Conservation (phyloP, 2,113 vertebrate species). For the Plectropomus leopardus region DNA sequence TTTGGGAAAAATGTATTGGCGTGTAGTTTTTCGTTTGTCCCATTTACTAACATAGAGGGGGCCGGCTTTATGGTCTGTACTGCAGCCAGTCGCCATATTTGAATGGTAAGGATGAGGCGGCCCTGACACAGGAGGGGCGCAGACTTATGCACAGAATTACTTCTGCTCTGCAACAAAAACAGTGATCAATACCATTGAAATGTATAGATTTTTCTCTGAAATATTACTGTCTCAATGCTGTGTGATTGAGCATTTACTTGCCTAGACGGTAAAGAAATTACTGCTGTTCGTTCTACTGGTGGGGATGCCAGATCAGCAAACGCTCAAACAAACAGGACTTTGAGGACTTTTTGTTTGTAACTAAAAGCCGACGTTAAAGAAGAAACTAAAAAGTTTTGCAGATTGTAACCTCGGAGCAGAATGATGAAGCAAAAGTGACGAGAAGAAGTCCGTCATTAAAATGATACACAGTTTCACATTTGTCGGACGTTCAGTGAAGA, state of each 20-base stretch:
- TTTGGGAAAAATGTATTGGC: too few relatives aligned
- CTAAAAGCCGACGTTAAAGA: too few relatives aligned
- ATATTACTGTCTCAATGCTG: background rate
- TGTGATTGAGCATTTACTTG: background rate
- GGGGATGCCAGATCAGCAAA: background rate
- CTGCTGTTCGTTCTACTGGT: background rate
- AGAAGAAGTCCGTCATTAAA: background rate
- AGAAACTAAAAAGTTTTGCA: background rate
- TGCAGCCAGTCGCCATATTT: too few relatives aligned
- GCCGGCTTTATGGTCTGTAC: too few relatives aligned
- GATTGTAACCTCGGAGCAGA: background rate
- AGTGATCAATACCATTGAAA: too few relatives aligned
- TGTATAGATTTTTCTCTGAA: background rate
- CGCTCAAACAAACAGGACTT: background rate
- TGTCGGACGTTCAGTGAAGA: background rate
- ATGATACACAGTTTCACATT: background rate
- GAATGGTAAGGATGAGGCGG: too few relatives aligned
- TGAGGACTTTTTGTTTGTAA: background rate
- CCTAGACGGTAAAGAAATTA: background rate
- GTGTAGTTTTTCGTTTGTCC: too few relatives aligned
- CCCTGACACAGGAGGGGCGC: too few relatives aligned
- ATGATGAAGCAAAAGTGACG: background rate
- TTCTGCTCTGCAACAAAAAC: too few relatives aligned
- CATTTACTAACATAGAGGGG: too few relatives aligned
- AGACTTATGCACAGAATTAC: background rate